Evolutionary conservation across 2,797 vertebrate species (phyloP).

Genomic region (Coluber constrictor): DNA sequence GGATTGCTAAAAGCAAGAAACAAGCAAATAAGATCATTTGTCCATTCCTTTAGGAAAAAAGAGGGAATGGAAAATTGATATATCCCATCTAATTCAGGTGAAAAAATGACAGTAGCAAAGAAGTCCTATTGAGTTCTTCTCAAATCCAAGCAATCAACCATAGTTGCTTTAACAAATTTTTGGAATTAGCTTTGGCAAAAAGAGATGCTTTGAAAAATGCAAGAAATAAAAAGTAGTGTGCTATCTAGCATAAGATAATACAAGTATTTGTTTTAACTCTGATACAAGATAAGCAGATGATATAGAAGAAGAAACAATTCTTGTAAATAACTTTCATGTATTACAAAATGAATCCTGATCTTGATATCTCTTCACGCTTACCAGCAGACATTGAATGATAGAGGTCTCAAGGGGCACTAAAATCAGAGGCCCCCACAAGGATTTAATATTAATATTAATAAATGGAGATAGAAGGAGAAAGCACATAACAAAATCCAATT

Average conservation of each 20-base stretch:
- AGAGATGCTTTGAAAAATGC: constrained; percentile 1
- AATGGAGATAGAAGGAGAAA: not conserved
- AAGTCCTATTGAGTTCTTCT: not conserved
- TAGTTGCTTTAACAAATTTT: constrained; percentile 5
- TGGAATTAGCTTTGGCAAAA: constrained; percentile 11
- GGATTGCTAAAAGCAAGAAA: not conserved
- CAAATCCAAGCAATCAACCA: not conserved
- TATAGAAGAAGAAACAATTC: not conserved
- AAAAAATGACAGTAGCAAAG: not conserved
- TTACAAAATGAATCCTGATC: not conserved
- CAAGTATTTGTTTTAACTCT: constrained; percentile 8
- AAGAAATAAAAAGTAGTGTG: constrained; percentile 8
- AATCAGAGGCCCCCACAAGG: not conserved
- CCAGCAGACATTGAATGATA: not conserved
- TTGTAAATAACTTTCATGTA: not conserved
- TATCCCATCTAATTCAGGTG: not conserved
- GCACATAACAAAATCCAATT: not conserved
- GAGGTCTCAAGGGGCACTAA: not conserved
- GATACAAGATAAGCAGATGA: not conserved
- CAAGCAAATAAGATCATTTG: not conserved
- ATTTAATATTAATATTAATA: not conserved
- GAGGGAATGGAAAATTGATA: not conserved
- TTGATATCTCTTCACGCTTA: not conserved
- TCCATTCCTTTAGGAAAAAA: not conserved
- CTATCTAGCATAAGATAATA: not conserved